Evolutionary conservation across 2,113 vertebrate genomes (phyloP), one percentile per base, ranked within the genome.

Genomic region (Heterotilapia buettikoferi): DNA sequence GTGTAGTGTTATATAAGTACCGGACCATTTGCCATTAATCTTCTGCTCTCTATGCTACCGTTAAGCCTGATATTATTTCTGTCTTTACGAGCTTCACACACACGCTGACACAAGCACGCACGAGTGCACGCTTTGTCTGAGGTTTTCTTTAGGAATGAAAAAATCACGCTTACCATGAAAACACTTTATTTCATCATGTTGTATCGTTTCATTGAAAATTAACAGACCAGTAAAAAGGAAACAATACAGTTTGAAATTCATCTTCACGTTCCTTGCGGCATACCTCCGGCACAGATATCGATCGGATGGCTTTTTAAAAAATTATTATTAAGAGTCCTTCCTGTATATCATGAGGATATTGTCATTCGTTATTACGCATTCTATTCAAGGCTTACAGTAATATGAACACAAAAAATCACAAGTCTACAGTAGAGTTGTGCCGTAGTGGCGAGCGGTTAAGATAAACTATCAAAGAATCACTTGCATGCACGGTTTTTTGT

Each of bases 401-500:
- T 92, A 95, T 86, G 92, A 96, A 95, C 93, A 96, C 93, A 94
- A 96, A 95, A 84, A 91, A 89, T 86, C 93, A 95, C 93, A 88
- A 95, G 81, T 92, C 85, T 95, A 96, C 93, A 93, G 91, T 85
- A 92, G 93, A 92, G 91, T 88, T 54, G 89, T 85, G 91, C 92
- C 90, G 78, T 85, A 93, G 80, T 76, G 92, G 90, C 80, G 33
- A 88, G 89, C 78, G 31, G 90, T 92, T 91, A 89, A 82, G 91
- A 90, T 94, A 90, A 93, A 87, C 93, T 93, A 92, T 90, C 54
- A 10, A 94, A 95, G 92, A 93, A 80, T 93, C 89, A 95, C 93
- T 95, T 83, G 95, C 96, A 97, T 97, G 96, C 96, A 95, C 81
- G 81, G 86, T 84, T 94, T 91, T 92, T 93, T 88, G 91, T 93